These are phyloP conservation scores for Tringa solitaria DNA, from an alignment of 2,113 vertebrate species.

Conservation along the genomic window DNA sequence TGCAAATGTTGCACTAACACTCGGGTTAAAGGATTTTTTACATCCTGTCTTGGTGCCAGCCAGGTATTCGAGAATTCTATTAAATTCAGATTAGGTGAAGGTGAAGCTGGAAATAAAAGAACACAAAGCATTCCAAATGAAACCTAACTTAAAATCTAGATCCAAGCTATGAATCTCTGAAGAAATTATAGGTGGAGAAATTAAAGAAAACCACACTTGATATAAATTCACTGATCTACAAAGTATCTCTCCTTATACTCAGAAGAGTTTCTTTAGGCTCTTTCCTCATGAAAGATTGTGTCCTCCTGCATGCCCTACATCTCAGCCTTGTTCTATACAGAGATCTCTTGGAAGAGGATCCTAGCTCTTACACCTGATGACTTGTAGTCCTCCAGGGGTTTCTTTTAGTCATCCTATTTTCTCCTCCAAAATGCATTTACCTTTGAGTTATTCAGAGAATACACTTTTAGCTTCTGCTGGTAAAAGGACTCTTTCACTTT, in stretches of 20 bases:
- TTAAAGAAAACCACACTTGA: background rate
- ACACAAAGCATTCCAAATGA: background rate
- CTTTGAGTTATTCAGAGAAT: background rate
- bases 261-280: background rate
- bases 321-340: background rate
- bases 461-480: background rate
- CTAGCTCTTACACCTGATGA: background rate
- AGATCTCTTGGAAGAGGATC: background rate
- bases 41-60: background rate
- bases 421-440: background rate
- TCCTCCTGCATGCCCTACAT: background rate
- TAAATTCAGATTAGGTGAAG: background rate
- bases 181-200: background rate
- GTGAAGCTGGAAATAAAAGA: background rate
- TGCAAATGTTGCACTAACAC: background rate
- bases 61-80: background rate
- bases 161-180: background rate
- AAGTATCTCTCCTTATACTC: background rate
- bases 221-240: background rate
- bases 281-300: background rate
- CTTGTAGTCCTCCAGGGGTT: background rate
- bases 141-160: background rate
- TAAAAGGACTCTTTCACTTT: background rate
- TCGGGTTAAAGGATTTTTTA: background rate
- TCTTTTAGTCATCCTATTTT: background rate